Conservation (phyloP, 2,888 invertebrate genomes). For the Nowickia ferox region DNA sequence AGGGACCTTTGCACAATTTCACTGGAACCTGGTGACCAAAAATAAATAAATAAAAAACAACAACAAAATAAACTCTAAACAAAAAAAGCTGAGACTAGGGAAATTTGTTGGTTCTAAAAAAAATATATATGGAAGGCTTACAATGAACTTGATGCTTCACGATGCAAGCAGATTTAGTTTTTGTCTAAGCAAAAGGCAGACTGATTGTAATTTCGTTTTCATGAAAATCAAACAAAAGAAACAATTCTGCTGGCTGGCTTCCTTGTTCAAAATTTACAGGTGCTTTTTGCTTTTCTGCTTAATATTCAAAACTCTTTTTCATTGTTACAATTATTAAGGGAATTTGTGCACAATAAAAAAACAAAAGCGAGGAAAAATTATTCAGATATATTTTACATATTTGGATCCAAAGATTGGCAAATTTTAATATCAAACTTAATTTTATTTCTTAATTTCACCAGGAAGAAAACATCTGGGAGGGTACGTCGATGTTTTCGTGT, state of each 20-base stretch:
- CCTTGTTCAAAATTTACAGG: conserved; percentile 3
- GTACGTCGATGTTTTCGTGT: too few relatives aligned
- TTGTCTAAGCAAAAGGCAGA: conserved; percentile 6
- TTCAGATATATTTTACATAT: not conserved
- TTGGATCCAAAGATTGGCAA: too few relatives aligned
- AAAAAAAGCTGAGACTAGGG: conserved; percentile 25
- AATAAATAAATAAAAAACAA: conserved; percentile 13
- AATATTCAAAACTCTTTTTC: conserved; percentile 45
- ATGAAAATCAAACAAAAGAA: conserved; percentile 23
- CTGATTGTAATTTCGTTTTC: conserved; percentile 48
- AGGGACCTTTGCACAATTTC: conserved; percentile 58
- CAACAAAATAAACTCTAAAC: not conserved
- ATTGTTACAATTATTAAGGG: conserved; percentile 49
- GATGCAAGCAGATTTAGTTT: conserved; percentile 2
- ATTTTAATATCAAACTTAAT: too few relatives aligned
- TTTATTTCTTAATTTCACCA: too few relatives aligned
- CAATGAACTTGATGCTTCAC: conserved; percentile 62
- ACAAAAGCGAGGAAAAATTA: conserved; percentile 3
- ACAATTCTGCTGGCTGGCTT: not conserved
- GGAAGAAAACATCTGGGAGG: too few relatives aligned
- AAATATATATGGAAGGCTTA: conserved; percentile 45
- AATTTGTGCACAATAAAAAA: conserved; percentile 27
- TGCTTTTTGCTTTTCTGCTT: not conserved
- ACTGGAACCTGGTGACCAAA: conserved; percentile 38
- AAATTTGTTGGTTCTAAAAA: conserved; percentile 40